A percentile compares a stretch with the other conserved stretches of the same genome.
Evolutionary conservation across 1,140 invertebrate genomes (phyloP).

Genomic region (Drosophila melanica): DNA sequence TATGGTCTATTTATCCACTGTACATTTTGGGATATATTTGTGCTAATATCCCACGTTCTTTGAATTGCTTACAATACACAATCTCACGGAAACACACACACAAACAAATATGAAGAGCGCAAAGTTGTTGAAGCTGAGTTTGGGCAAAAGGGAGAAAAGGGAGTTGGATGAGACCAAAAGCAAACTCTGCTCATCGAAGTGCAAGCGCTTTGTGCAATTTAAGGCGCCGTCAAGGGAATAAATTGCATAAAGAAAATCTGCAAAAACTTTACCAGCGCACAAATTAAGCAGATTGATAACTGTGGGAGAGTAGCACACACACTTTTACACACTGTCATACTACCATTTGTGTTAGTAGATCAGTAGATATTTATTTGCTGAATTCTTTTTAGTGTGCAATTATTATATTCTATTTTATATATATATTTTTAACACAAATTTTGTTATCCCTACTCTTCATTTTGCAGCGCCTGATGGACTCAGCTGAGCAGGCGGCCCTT

Average conservation of each 20-base stretch:
- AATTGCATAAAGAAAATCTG: constrained; percentile 68
- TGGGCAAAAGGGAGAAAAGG: constrained; percentile 1
- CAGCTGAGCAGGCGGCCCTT: constrained; percentile 92
- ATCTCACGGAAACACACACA: constrained; percentile 14
- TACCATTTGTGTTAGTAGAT: not conserved
- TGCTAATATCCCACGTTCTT: constrained; percentile 37
- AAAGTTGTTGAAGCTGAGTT: constrained; percentile 9
- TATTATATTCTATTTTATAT: too few relatives aligned
- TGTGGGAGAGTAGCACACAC: not conserved
- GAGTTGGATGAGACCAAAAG: constrained; percentile 31
- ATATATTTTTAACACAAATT: not conserved
- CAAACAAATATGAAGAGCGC: constrained; percentile 5
- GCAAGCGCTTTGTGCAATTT: constrained; percentile 72
- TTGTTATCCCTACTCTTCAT: not conserved
- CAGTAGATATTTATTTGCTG: too few relatives aligned
- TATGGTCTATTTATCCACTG: constrained; percentile 20
- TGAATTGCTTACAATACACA: constrained; percentile 44
- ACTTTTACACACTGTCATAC: not conserved
- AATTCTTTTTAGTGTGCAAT: too few relatives aligned
- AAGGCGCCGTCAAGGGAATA: constrained; percentile 61
- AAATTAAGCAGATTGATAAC: constrained; percentile 44
- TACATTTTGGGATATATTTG: constrained; percentile 35
- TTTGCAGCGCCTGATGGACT: constrained; percentile 92
- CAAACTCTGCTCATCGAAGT: constrained; percentile 53
- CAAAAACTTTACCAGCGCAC: constrained; percentile 52